A percentile compares a stretch with the other conserved stretches of the same genome.
Conservation (phyloP, 2,113 vertebrate genomes). For the Sylvietta virens region DNA sequence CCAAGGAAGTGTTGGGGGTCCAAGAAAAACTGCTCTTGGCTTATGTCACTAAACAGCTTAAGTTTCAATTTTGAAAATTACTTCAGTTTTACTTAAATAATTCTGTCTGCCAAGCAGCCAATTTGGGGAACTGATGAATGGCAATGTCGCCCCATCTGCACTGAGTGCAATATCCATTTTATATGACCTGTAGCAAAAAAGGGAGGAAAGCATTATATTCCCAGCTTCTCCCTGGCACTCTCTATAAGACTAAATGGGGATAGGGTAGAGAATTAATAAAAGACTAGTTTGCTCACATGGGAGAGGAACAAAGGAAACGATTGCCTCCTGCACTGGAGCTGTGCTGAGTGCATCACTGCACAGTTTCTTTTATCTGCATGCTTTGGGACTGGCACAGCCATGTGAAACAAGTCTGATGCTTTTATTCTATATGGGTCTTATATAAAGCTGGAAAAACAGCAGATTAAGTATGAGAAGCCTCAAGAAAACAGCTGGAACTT, state of each 20-base stretch:
- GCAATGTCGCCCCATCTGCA: conserved; percentile 46
- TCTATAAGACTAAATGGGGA: not conserved
- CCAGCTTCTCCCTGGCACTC: conserved; percentile 21
- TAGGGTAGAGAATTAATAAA: not conserved
- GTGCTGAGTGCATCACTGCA: not conserved
- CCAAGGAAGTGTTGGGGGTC: conserved; percentile 68
- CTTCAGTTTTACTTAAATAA: conserved; percentile 71
- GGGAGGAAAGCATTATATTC: conserved; percentile 33
- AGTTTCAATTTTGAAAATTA: conserved; percentile 71
- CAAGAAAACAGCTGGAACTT: not conserved
- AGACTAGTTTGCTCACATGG: conserved; percentile 41
- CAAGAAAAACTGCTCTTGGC: conserved; percentile 64
- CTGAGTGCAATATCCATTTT: conserved; percentile 46
- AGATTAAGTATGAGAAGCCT: not conserved
- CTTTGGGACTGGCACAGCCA: not conserved
- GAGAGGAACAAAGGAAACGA: conserved; percentile 8
- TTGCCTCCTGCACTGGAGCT: conserved; percentile 47
- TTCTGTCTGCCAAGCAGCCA: conserved; percentile 63
- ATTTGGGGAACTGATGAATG: conserved; percentile 58
- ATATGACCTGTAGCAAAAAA: conserved; percentile 55
- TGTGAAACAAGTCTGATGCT: not conserved
- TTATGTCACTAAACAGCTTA: conserved; percentile 61
- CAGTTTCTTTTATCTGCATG: conserved; percentile 31
- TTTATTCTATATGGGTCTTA: conserved; percentile 23
- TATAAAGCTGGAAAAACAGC: not conserved